Evolutionary conservation across 2,797 vertebrate genomes (phyloP), one percentile per base, ranked within the genome.

Genomic region (Selene dorsalis): DNA sequence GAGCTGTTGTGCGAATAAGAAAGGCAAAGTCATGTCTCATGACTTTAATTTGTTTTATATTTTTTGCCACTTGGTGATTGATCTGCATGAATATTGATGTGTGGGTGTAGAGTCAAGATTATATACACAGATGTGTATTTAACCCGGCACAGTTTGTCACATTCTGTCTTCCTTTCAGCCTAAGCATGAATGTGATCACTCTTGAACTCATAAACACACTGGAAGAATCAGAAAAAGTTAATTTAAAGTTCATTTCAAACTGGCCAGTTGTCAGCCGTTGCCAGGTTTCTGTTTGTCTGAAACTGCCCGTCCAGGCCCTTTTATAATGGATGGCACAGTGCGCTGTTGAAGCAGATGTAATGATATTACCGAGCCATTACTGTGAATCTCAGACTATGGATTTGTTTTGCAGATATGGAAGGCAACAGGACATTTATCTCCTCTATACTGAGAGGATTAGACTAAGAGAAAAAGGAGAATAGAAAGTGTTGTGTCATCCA

Each of bases 1-100:
- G 91, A 93, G 94, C 41, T 47, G 52, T 20, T 43, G 7, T 72
- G 41, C 63, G 59, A 30, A 45, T 72, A 5, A 62, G 7, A 30
- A 45, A 58, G 8, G 16, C 4, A 50, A 38, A 53, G 18, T 69
- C 4, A 38, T 26, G 10, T 35, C 20, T 4, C 9, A 57, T 55
- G n/a, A 17, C 57, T 59, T 59, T 59, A 0, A 43, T 35, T 41
- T 6, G 4, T 62, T 52, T 9, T 14, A 1, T 32, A 22, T 30
- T 56, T 68, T 28, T 22, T 2, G 14, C 3, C 5, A 48, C 58
- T 61, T 76, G 18, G 56, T 35, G 5, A 72, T 57, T 41, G 10
- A n/a, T 55, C 75, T 69, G 39, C 22, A 53, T 24, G 13, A 62
- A 52, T 50, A 12, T 28, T 28, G 6, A 4, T 71, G 10, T 63